phyloP scores from a whole-genome alignment of 2,888 invertebrate genomes.

The Trachelus stipa region DNA sequence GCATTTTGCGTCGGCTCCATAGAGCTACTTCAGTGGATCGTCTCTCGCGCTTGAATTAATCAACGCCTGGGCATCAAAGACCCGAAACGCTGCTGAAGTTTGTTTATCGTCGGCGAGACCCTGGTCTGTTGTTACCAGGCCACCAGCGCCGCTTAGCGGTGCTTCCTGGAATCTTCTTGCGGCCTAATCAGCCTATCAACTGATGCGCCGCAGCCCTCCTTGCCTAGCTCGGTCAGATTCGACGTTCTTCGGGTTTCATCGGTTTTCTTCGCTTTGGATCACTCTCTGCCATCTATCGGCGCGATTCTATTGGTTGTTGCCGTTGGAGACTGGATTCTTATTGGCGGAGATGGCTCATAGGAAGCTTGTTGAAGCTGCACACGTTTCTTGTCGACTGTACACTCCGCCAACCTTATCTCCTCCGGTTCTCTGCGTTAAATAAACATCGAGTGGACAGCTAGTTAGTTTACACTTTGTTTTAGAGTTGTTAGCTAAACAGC shows the following conservation, averaged over 20 bases:
- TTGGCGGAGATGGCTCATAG: not conserved
- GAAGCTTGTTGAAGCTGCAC: not conserved
- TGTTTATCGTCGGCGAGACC: conserved; percentile 55
- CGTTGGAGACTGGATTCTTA: not conserved
- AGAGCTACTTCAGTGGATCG: conserved; percentile 37
- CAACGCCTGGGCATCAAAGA: conserved; percentile 62
- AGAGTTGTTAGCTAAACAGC: conserved; percentile 62
- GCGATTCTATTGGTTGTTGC: not conserved
- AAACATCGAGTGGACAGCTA: conserved; percentile 58
- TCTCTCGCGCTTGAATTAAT: conserved; percentile 60
- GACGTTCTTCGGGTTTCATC: not conserved
- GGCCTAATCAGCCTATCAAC: conserved; percentile 49
- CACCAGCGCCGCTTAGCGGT: conserved; percentile 18
- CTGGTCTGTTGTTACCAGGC: conserved; percentile 1
- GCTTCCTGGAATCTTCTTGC: conserved; percentile 50
- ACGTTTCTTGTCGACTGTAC: not conserved
- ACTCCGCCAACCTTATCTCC: not conserved
- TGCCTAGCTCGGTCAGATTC: not conserved
- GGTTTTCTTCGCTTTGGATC: not conserved
- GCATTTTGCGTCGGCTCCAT: conserved; percentile 12
- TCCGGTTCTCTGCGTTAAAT: conserved; percentile 38
- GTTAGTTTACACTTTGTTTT: conserved; percentile 64
- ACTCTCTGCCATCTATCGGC: not conserved
- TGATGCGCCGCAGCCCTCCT: conserved; percentile 46
- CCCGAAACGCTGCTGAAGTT: conserved; percentile 50